phyloP scores from a whole-genome alignment of 2,113 vertebrate genomes.

The Heterotis niloticus region DNA sequence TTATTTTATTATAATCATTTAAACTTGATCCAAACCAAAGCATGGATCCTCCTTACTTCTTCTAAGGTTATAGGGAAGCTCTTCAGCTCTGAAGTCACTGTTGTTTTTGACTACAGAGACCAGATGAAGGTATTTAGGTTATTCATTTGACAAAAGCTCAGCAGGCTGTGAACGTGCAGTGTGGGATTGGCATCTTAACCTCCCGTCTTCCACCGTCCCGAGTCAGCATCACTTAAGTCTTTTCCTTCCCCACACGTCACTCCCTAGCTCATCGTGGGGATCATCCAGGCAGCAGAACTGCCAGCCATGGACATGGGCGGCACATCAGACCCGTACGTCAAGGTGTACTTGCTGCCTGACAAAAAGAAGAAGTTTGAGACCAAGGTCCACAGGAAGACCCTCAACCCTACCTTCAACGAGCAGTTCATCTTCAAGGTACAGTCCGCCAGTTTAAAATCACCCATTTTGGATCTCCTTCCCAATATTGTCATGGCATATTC shows the following conservation, averaged over 20 bases:
- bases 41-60: background rate
- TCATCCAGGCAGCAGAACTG: slow-evolving; percentile 81
- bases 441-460: background rate
- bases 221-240: slow-evolving; percentile 20
- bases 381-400: slow-evolving; percentile 87
- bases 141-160: background rate
- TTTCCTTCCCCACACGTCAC: slow-evolving; percentile 1
- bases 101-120: background rate
- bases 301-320: slow-evolving; percentile 87
- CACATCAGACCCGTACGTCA: slow-evolving; percentile 85
- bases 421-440: slow-evolving; percentile 85
- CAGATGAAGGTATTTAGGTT: background rate
- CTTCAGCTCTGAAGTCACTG: background rate
- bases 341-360: slow-evolving; percentile 84
- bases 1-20: too few species aligned
- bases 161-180: background rate
- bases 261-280: slow-evolving; percentile 69
- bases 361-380: slow-evolving; percentile 89
- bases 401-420: slow-evolving; percentile 84
- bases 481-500: background rate
- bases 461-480: background rate
- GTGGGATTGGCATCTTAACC: too few species aligned
- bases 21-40: background rate
- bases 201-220: background rate
- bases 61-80: background rate